Evolutionary conservation across 1,140 invertebrate species (phyloP).

Genomic region (Saccostrea glomerata): DNA sequence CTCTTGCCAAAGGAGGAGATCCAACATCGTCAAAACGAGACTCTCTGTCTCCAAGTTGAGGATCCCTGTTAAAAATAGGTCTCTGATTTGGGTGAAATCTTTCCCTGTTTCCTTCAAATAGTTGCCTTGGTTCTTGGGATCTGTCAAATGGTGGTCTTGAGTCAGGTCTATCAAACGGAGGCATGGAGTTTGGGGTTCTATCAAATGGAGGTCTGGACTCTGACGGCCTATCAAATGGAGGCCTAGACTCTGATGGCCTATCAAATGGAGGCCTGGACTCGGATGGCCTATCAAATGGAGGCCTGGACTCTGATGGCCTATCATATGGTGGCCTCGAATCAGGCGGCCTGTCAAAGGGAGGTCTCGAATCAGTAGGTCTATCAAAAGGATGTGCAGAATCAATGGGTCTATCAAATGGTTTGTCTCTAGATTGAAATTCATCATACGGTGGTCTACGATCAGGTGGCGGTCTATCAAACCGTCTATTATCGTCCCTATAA

Average conservation of each 20-base stretch:
- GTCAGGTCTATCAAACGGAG: neutral
- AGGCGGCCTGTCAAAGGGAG: too few species aligned
- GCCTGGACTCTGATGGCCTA: neutral
- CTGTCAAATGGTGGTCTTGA: slow-evolving; percentile 34
- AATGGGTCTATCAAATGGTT: slow-evolving; percentile 17
- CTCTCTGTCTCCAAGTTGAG: slow-evolving; percentile 4
- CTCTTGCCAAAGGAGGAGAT: neutral
- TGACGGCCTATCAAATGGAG: slow-evolving; percentile 24
- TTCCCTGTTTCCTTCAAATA: neutral
- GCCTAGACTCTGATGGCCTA: neutral
- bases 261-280: slow-evolving; percentile 33
- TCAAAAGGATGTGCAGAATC: slow-evolving; percentile 4
- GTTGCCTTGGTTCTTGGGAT: neutral
- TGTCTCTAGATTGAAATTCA: neutral
- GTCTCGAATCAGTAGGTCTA: neutral
- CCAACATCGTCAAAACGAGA: slow-evolving; percentile 10
- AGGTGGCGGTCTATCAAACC: slow-evolving; percentile 28
- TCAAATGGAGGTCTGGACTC: slow-evolving; percentile 22
- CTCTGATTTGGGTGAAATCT: slow-evolving; percentile 5
- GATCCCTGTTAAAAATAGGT: slow-evolving; percentile 30
- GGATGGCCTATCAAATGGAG: neutral
- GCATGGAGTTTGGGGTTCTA: neutral
- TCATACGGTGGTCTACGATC: neutral
- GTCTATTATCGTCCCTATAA: neutral
- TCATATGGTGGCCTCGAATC: too few species aligned